Evolutionary conservation across 2,888 invertebrate species (phyloP).

Genomic region (Alentia gelatinosa): DNA sequence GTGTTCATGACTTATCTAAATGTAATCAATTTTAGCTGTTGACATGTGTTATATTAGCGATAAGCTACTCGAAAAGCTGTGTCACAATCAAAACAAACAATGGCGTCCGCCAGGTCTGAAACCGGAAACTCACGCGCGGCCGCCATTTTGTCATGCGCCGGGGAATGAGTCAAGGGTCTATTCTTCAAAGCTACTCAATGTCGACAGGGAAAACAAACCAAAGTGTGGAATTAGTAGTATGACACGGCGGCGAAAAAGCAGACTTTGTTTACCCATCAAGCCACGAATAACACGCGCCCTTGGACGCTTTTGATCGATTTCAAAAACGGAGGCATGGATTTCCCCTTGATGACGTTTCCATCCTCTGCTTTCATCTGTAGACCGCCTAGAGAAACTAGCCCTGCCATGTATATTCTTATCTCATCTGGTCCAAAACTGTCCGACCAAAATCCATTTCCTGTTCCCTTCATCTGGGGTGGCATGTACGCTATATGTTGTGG

Average conservation of each 20-base stretch:
- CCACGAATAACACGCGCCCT: neutral
- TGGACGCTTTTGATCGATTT: slow-evolving; percentile 40
- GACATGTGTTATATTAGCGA: too few relatives aligned
- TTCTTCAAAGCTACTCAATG: slow-evolving; percentile 29
- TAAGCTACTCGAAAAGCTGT: too few relatives aligned
- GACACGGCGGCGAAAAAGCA: neutral
- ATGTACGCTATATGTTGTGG: too few relatives aligned
- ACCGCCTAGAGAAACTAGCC: neutral
- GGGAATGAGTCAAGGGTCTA: too few relatives aligned
- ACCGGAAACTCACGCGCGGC: too few relatives aligned
- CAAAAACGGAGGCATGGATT: slow-evolving; percentile 5
- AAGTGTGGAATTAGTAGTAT: slow-evolving; percentile 41
- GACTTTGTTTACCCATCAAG: neutral
- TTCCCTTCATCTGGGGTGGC: neutral
- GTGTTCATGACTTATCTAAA: too few relatives aligned
- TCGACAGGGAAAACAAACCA: slow-evolving; percentile 46
- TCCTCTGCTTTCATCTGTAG: neutral
- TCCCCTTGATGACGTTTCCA: slow-evolving; percentile 2
- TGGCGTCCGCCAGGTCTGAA: too few relatives aligned
- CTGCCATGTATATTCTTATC: neutral
- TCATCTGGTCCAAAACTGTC: neutral
- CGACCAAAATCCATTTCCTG: neutral
- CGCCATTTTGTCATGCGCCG: too few relatives aligned
- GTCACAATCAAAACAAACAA: too few relatives aligned
- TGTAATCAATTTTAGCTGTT: too few relatives aligned